Percentiles rank a stretch among this genome's conserved stretches.
phyloP scores from a whole-genome alignment of 1,140 invertebrate species.

The Drosophila rhopaloa region DNA sequence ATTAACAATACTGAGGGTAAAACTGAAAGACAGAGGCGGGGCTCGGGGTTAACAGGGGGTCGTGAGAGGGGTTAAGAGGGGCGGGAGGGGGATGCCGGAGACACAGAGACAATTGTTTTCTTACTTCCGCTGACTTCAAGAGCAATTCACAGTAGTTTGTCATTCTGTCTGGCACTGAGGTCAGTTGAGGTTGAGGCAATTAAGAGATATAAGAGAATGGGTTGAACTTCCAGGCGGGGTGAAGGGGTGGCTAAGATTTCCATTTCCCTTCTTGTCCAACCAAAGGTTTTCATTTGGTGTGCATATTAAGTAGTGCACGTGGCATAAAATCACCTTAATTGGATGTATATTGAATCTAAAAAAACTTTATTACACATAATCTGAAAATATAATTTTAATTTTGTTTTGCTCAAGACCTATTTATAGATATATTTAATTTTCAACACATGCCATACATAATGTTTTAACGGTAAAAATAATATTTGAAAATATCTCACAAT shows the following conservation, averaged over 20 bases:
- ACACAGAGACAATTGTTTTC: constrained; percentile 50
- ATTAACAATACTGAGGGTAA: constrained; percentile 30
- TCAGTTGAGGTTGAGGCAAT: constrained; percentile 43
- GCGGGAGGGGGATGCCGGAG: constrained; percentile 11
- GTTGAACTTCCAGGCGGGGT: not conserved
- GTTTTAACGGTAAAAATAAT: no score
- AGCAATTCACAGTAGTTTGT: constrained; percentile 56
- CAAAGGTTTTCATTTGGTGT: not conserved
- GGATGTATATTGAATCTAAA: not conserved
- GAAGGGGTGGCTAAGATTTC: not conserved
- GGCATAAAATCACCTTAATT: not conserved
- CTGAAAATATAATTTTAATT: no score
- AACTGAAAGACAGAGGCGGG: not conserved
- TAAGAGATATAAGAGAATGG: constrained; percentile 23
- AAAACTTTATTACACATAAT: not conserved
- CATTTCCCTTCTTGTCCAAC: constrained; percentile 2
- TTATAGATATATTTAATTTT: no score
- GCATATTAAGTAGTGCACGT: not conserved
- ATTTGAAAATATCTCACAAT: no score
- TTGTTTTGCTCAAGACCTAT: no score
- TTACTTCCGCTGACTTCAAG: constrained; percentile 53
- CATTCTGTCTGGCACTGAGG: constrained; percentile 49
- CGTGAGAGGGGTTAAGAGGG: constrained; percentile 1
- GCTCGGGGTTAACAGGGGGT: constrained; percentile 1
- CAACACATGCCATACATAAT: no score